Evolutionary conservation across 2,888 invertebrate genomes (phyloP), one percentile per base, ranked within the genome.

Genomic region (Bugula neritina): DNA sequence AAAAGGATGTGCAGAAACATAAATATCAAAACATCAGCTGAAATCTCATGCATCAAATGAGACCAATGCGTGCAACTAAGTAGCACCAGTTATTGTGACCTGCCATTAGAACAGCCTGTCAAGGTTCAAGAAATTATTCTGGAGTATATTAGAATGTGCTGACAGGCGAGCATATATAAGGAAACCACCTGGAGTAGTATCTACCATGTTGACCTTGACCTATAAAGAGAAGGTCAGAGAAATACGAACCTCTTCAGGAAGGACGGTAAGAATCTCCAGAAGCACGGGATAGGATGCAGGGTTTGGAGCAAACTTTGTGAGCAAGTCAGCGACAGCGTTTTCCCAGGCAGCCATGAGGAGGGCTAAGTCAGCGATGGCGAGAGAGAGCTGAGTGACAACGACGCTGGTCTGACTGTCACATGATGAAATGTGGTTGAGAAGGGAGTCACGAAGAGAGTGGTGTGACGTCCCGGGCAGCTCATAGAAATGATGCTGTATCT

Each of bases 291-390:
- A 71, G 35, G 69, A 54, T 23, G 34, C 54, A 21, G 54, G 27
- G 70, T 72, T 35, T 17, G 52, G 55, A 35, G 58, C 55, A 35
- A 74, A 92, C 81, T 89, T 89, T 80, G 89, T 89, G 54, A 97
- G 89, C 75, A 98, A 86, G 83, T 94, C 93, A 79, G 89, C 86
- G 70, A 93, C 89, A 63, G 96, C 93, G 80, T 91, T 90, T 78
- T 91, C 90, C 98, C 98, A 99, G 0, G 91, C 85, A 23, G 91
- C 89, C 92, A 97, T 95, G 84, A 97, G 92, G 71, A 99, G 86
- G 1, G 94, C 92, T 76, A 99, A 86, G 86, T 98, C 97, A 25
- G 96, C 93, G 69, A 99, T 86, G 0, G 97, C 96, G 73, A 98
- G 85, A 80, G 94, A 93, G 71, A 99, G 86, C 87, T 90, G 84